Evolutionary conservation across 2,888 invertebrate species (phyloP).

Genomic region (Perithous albicinctus): DNA sequence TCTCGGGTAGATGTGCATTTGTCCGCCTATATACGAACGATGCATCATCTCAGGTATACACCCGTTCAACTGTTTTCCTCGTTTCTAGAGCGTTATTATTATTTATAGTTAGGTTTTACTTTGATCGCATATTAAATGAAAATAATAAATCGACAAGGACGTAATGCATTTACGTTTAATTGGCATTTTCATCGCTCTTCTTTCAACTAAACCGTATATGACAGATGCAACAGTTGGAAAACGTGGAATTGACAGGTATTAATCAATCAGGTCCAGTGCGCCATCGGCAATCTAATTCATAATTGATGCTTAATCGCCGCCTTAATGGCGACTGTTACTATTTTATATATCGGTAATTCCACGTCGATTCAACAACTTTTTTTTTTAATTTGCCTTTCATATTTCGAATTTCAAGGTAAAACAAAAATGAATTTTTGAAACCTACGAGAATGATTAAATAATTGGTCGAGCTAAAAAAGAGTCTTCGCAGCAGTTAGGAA

Average conservation of each 20-base stretch:
- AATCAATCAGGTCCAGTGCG: neutral
- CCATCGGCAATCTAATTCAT: too few relatives aligned
- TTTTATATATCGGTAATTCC: too few relatives aligned
- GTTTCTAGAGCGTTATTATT: neutral
- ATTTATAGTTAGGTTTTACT: constrained; percentile 9
- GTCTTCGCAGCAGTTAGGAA: too few relatives aligned
- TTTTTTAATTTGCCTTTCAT: too few relatives aligned
- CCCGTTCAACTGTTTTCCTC: neutral
- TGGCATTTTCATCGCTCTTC: neutral
- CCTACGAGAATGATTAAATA: too few relatives aligned
- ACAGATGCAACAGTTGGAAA: neutral
- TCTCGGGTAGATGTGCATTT: constrained; percentile 35
- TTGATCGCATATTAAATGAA: neutral
- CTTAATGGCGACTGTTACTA: too few relatives aligned
- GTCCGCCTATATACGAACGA: constrained; percentile 12
- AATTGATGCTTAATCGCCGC: too few relatives aligned
- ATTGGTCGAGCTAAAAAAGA: too few relatives aligned
- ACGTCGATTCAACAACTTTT: too few relatives aligned
- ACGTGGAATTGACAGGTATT: neutral
- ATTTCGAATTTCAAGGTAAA: too few relatives aligned
- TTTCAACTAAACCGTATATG: neutral
- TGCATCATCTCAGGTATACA: constrained; percentile 29
- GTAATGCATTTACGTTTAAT: neutral
- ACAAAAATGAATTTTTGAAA: too few relatives aligned
- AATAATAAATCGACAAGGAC: constrained; percentile 8